Conservation (phyloP, 2,113 vertebrate species). For the Pongo abelii region DNA sequence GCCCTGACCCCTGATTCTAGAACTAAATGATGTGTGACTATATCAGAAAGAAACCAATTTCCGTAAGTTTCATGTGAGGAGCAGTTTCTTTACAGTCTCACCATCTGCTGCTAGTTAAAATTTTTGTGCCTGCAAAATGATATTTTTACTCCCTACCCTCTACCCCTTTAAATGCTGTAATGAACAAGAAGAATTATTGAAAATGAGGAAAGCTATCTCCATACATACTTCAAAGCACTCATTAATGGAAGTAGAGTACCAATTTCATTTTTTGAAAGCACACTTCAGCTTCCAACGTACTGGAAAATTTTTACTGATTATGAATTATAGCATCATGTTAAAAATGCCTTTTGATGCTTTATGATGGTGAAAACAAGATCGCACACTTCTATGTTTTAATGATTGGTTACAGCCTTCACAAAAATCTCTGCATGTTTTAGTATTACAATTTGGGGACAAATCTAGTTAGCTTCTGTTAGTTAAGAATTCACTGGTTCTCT, state of each 20-base stretch:
- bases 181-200: constrained; percentile 65
- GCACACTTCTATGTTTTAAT: background rate
- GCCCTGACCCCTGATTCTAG: constrained; percentile 49
- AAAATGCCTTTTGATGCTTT: constrained; percentile 39
- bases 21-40: constrained; percentile 9
- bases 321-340: constrained; percentile 10
- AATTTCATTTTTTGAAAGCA: constrained; percentile 46
- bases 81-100: constrained; percentile 38
- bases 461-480: background rate
- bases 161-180: constrained; percentile 26
- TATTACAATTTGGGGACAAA: constrained; percentile 2
- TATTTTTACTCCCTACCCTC: constrained; percentile 58
- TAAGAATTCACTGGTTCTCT: background rate
- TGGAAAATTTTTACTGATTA: constrained; percentile 33
- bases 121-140: constrained; percentile 41
- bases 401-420: background rate
- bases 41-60: constrained; percentile 46
- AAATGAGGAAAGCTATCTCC: constrained; percentile 55
- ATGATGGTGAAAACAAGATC: background rate
- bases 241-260: constrained; percentile 60
- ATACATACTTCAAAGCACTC: constrained; percentile 45
- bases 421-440: constrained; percentile 12
- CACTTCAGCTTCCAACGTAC: background rate
- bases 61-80: constrained; percentile 31
- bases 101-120: constrained; percentile 68